A percentile compares a stretch with the other conserved stretches of the same genome.
Conservation (phyloP, 2,113 vertebrate genomes). For the Ctenomys sociabilis region DNA sequence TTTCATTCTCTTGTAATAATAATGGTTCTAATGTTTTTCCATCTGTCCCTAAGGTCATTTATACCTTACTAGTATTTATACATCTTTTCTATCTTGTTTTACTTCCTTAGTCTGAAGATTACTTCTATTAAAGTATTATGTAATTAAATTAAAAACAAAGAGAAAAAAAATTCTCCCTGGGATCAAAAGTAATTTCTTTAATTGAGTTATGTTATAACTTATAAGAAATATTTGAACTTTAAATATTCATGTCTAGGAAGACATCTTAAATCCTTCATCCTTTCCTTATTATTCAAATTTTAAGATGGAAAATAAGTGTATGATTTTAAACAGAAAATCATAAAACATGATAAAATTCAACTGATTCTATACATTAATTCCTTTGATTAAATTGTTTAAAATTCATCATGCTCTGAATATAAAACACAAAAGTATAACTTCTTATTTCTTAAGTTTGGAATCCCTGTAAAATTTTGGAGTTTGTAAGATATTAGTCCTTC, state of each 20-base stretch:
- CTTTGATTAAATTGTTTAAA: background rate
- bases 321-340: conserved; percentile 41
- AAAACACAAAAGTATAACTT: conserved; percentile 33
- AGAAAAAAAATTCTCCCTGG: background rate
- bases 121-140: conserved; percentile 45
- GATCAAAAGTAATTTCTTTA: conserved; percentile 38
- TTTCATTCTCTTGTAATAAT: conserved; percentile 58
- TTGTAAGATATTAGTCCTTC: background rate
- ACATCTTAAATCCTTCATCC: background rate
- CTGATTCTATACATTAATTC: background rate
- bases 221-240: conserved; percentile 56
- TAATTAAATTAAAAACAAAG: conserved; percentile 54
- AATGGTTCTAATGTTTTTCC: conserved; percentile 51
- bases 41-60: conserved; percentile 58
- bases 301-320: background rate
- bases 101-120: conserved; percentile 58
- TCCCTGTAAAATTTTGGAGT: background rate
- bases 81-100: conserved; percentile 59
- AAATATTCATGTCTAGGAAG: no score
- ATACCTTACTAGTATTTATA: conserved; percentile 39
- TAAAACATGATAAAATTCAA: background rate
- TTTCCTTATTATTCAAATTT: background rate
- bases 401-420: background rate
- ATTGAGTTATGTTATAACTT: conserved; percentile 52
- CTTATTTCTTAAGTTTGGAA: background rate